Evolutionary conservation across 2,113 vertebrate species (phyloP), one percentile per base, ranked within the genome.

Genomic region (Phylloscopus whistleri): DNA sequence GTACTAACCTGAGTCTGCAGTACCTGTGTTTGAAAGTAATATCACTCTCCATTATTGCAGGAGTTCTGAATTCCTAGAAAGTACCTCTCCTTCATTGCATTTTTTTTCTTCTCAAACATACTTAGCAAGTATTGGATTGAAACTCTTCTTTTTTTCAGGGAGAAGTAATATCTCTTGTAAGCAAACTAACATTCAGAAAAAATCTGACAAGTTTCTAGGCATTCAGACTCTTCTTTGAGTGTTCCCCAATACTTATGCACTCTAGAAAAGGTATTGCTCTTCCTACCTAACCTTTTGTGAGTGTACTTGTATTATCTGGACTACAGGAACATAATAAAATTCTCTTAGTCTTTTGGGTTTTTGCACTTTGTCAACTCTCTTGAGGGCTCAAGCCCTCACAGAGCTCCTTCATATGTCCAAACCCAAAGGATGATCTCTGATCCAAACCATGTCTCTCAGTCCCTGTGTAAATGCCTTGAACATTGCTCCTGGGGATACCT

Each of bases 401-500:
- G 22, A 49, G 43, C 69, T 84, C n/a, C 43, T 33, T 41, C 31
- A 1, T 27, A 3, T 44, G 49, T 55, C 63, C 59, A 52, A 24
- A 77, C 51, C n/a, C 60, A 58, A 56, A 9, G 10, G 9, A 31
- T 60, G 55, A 44, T 53, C 37, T 56, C 55, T 73, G 35, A 28
- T 59, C 33, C 68, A 69, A 59, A 30, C 30, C 41, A 7, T 39
- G 18, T 68, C 18, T 74, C 7, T 74, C 44, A 52, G 0, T 63
- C 49, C 9, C 1, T 67, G 20, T 27, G 28, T 33, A 49, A 28
- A 63, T 18, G 46, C 13, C 12, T 13, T 55, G 49, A 52, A 16
- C 33, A 27, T 67, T 2, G 0, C 18, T n/a, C 16, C 41, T 89
- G 44, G 21, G 72, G 12, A 11, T 7, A 51, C 4, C 3, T 48